Evolutionary conservation across 2,888 invertebrate species (phyloP).

Genomic region (Orchesellides sinensis): DNA sequence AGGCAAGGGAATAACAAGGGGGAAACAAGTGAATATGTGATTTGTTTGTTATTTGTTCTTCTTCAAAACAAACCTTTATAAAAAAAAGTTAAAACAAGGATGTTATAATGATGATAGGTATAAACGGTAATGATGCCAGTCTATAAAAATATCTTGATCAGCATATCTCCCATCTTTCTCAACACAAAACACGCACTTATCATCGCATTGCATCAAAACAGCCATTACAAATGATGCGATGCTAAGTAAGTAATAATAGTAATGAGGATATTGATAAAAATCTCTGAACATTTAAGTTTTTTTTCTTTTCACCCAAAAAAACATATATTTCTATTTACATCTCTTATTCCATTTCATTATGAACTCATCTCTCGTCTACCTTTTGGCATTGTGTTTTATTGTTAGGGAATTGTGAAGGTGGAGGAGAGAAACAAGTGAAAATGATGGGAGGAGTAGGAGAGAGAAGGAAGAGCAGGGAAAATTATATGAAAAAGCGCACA

Average conservation of each 20-base stretch:
- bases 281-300: constrained; percentile 13
- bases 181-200: background rate
- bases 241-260: constrained; percentile 45
- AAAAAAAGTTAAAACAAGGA: too few species aligned
- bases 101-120: too few species aligned
- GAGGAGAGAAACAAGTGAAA: constrained; percentile 35
- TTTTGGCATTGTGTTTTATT: background rate
- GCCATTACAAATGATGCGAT: constrained; percentile 14
- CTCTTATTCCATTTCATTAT: background rate
- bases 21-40: constrained; percentile 14
- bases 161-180: background rate
- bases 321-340: background rate
- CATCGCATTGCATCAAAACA: constrained; percentile 20
- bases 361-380: too few species aligned
- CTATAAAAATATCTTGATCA: constrained; percentile 17
- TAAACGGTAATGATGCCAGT: background rate
- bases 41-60: background rate
- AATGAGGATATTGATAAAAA: constrained; percentile 55
- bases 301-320: background rate
- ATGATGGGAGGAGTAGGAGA: constrained; percentile 24
- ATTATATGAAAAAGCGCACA: too few species aligned
- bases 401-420: background rate
- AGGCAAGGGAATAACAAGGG: background rate
- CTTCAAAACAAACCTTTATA: too few species aligned
- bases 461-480: too few species aligned